Evolutionary conservation across 2,113 vertebrate species (phyloP).

Genomic region (Coptodon rendalli): DNA sequence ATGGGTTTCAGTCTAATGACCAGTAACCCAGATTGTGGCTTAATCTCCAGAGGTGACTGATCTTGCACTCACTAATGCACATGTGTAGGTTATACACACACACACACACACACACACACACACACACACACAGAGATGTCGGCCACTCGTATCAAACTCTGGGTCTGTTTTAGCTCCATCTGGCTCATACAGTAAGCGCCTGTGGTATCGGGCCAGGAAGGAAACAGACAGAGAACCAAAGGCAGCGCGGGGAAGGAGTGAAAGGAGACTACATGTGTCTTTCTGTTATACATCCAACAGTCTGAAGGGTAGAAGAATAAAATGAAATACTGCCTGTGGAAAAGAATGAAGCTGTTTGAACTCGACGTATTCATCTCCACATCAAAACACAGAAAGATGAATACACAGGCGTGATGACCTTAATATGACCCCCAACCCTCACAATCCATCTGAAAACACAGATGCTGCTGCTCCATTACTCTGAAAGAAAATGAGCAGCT

Average conservation of each 20-base stretch:
- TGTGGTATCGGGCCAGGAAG: background rate
- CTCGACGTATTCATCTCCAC: background rate
- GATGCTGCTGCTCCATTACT: background rate
- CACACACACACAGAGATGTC: background rate
- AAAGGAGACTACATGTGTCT: background rate
- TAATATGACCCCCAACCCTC: background rate
- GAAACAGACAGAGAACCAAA: background rate
- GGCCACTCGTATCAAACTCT: background rate
- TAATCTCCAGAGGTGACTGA: conserved; percentile 22
- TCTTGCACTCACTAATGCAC: background rate
- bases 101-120: background rate
- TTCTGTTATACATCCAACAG: background rate
- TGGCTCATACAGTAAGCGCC: background rate
- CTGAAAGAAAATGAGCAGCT: background rate
- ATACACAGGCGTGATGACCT: background rate
- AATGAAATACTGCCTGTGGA: background rate
- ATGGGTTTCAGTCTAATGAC: background rate
- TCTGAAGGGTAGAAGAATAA: background rate
- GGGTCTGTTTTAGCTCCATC: conserved; percentile 1
- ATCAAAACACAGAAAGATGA: conserved; percentile 10
- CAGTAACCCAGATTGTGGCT: conserved; percentile 18
- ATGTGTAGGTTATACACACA: background rate
- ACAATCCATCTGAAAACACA: background rate
- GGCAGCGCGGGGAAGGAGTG: background rate
- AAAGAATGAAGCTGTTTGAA: background rate